A percentile compares a stretch with the other conserved stretches of the same genome.
Conservation (phyloP, 2,113 vertebrate genomes). For the Podarcis muralis region DNA sequence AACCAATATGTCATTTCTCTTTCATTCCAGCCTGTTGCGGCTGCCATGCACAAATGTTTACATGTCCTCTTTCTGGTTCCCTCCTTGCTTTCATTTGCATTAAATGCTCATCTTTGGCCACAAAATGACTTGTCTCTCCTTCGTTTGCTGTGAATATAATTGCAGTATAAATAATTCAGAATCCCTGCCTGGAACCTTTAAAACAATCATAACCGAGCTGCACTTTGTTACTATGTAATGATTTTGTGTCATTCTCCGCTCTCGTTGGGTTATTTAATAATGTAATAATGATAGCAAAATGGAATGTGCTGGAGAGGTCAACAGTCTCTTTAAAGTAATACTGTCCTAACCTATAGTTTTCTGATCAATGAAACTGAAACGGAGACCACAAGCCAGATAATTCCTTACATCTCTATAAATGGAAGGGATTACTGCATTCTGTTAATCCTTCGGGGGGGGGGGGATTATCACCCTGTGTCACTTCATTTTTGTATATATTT, state of each 20-base stretch:
- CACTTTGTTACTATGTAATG: background rate
- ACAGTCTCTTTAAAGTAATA: background rate
- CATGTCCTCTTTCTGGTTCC: background rate
- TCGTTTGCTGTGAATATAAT: background rate
- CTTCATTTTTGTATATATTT: background rate
- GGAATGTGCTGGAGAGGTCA: slow-evolving; percentile 5
- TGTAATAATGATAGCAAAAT: background rate
- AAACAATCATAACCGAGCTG: background rate
- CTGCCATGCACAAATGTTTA: background rate
- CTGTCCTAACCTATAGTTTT: slow-evolving; percentile 5
- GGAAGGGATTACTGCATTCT: background rate
- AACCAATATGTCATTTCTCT: background rate
- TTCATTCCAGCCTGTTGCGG: no score
- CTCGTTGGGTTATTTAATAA: background rate
- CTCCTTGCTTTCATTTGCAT: background rate
- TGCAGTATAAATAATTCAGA: slow-evolving; percentile 12
- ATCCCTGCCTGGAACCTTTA: slow-evolving; percentile 7
- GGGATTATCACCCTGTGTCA: no score
- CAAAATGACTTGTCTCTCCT: background rate
- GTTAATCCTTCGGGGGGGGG: background rate
- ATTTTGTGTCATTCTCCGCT: slow-evolving; percentile 1
- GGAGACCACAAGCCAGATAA: background rate
- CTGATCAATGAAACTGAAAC: slow-evolving; percentile 9
- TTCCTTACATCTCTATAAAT: background rate
- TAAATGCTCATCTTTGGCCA: background rate